phyloP scores from a whole-genome alignment of 2,888 invertebrate genomes.

The Coenonympha arcania region DNA sequence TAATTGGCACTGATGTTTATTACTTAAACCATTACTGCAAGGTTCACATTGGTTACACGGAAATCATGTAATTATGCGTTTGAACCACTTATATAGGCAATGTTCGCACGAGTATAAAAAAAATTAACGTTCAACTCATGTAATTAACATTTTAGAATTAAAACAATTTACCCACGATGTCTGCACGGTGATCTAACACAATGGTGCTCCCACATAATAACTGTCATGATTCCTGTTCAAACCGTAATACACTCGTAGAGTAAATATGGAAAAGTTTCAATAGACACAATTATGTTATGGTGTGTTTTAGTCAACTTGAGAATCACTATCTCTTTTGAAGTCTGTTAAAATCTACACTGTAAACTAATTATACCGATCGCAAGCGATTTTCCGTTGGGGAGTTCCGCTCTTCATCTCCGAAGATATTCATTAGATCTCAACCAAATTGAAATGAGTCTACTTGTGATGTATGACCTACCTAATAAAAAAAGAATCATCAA shows the following conservation, averaged over 20 bases:
- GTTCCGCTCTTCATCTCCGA: too few species aligned
- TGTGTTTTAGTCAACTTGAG: too few species aligned
- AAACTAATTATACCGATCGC: too few species aligned
- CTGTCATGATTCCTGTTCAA: conserved; percentile 37
- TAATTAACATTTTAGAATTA: conserved; percentile 50
- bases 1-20: background rate
- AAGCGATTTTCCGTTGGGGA: too few species aligned
- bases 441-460: too few species aligned
- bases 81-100: conserved; percentile 27
- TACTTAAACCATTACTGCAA: conserved; percentile 17
- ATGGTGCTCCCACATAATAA: conserved; percentile 63
- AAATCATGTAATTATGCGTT: conserved; percentile 24
- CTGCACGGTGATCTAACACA: conserved; percentile 40
- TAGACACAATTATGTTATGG: too few species aligned
- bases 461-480: too few species aligned
- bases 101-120: conserved; percentile 37
- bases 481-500: too few species aligned
- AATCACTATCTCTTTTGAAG: too few species aligned
- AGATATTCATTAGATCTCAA: too few species aligned
- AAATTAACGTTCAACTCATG: conserved; percentile 35
- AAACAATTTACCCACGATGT: conserved; percentile 54
- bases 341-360: too few species aligned
- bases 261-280: conserved; percentile 1
- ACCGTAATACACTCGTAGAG: conserved; percentile 18
- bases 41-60: conserved; percentile 17